Percentiles rank a stretch among this genome's conserved stretches.
phyloP scores from a whole-genome alignment of 1,140 invertebrate species.

The Hycleus cichorii region DNA sequence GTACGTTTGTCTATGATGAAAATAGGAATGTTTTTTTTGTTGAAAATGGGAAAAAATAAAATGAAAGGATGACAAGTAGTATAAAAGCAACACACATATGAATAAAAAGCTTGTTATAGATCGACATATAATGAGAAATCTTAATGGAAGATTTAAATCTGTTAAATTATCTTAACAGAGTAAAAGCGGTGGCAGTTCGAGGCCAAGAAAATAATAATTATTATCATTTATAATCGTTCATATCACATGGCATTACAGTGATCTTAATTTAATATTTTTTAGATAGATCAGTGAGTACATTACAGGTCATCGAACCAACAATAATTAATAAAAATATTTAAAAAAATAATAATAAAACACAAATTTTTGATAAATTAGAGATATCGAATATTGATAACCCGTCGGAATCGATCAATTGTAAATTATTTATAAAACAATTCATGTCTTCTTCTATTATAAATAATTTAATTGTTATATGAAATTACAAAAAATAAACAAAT shows the following conservation, averaged over 20 bases:
- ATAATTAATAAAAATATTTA: constrained; percentile 2
- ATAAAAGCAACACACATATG: constrained; percentile 4
- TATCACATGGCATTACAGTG: constrained; percentile 17
- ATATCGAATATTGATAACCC: too few relatives aligned
- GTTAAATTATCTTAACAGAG: constrained; percentile 5
- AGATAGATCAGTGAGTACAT: too few relatives aligned
- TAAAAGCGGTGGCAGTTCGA: constrained; percentile 10
- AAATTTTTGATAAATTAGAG: too few relatives aligned
- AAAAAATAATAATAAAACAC: too few relatives aligned
- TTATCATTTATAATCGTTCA: constrained; percentile 14
- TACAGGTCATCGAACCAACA: constrained; percentile 9
- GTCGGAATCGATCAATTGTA: too few relatives aligned
- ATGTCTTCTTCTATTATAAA: too few relatives aligned
- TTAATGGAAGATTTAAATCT: constrained; percentile 16
- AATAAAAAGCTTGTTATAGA: constrained; percentile 13
- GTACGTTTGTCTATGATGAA: too few relatives aligned
- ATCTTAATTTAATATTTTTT: neutral
- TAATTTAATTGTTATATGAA: too few relatives aligned
- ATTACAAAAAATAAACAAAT: too few relatives aligned
- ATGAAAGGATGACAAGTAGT: constrained; percentile 6
- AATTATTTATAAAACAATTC: too few relatives aligned
- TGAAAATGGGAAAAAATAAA: too few relatives aligned
- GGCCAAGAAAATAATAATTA: constrained; percentile 14
- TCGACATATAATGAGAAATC: constrained; percentile 14
- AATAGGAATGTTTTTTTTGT: too few relatives aligned